phyloP scores from a whole-genome alignment of 2,888 invertebrate species.

The Aleiodes leptofemur region DNA sequence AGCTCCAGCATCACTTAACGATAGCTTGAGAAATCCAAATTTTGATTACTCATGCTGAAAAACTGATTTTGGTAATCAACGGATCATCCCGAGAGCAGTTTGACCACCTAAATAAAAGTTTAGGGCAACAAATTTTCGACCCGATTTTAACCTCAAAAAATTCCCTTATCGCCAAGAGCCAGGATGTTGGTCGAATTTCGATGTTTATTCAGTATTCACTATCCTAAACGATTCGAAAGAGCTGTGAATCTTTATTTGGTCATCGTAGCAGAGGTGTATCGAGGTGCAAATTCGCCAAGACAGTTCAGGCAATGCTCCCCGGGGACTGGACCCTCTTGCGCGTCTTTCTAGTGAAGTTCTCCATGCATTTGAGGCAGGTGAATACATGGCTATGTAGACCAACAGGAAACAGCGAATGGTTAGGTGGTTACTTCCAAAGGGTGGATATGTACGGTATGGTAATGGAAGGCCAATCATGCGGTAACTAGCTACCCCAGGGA shows the following conservation, averaged over 20 bases:
- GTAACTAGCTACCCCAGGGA: constrained; percentile 74
- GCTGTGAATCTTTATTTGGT: constrained; percentile 30
- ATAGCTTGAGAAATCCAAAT: too few species aligned
- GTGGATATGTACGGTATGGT: constrained; percentile 69
- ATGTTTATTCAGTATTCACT: too few species aligned
- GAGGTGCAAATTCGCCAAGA: constrained; percentile 13
- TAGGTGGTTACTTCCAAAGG: constrained; percentile 12
- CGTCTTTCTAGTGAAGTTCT: constrained; percentile 29
- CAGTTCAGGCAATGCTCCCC: constrained; percentile 3
- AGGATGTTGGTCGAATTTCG: too few species aligned
- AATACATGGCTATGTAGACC: constrained; percentile 21
- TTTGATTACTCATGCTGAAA: too few species aligned
- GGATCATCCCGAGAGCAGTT: too few species aligned
- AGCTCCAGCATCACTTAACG: too few species aligned
- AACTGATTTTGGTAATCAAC: too few species aligned
- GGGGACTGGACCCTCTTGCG: constrained; percentile 39
- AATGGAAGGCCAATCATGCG: constrained; percentile 76
- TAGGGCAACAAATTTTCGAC: too few species aligned
- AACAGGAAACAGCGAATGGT: constrained; percentile 19
- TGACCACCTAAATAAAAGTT: too few species aligned
- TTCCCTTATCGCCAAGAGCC: too few species aligned
- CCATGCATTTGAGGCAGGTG: constrained; percentile 30
- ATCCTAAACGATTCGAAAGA: constrained; percentile 1
- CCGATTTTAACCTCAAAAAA: too few species aligned
- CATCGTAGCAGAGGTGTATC: constrained; percentile 5